Evolutionary conservation across 1,140 invertebrate species (phyloP).

Genomic region (Drosophila mojavensis): DNA sequence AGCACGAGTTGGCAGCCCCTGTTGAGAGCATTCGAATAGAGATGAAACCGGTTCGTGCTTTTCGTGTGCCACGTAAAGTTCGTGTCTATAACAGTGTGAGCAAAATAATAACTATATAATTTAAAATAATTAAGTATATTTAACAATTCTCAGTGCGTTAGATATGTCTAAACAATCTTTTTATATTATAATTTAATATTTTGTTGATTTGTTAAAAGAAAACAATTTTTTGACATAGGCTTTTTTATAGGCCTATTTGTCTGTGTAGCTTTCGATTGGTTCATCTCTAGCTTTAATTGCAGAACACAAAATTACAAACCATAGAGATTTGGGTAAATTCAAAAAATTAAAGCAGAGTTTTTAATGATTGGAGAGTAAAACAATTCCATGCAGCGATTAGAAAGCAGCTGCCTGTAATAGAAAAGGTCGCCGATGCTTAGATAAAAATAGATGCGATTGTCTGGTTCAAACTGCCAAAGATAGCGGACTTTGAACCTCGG

Average conservation of each 20-base stretch:
- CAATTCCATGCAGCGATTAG: not conserved
- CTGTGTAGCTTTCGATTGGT: not conserved
- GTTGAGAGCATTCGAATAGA: not conserved
- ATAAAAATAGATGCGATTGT: slow-evolving; percentile 8
- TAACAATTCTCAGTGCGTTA: not conserved
- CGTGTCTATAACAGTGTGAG: not conserved
- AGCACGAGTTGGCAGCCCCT: slow-evolving; percentile 6
- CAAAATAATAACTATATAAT: too few relatives aligned
- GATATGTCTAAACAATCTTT: too few relatives aligned
- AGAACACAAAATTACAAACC: slow-evolving; percentile 17
- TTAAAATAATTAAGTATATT: not conserved
- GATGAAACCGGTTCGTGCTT: slow-evolving; percentile 11
- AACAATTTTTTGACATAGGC: too few relatives aligned
- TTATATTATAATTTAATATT: too few relatives aligned
- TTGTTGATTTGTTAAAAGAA: too few relatives aligned
- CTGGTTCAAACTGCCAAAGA: not conserved
- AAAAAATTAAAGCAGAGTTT: not conserved
- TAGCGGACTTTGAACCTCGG: slow-evolving; percentile 38
- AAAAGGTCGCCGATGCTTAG: not conserved
- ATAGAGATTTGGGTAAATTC: not conserved
- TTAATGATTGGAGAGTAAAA: slow-evolving; percentile 14
- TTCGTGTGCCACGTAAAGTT: not conserved
- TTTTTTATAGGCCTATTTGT: too few relatives aligned
- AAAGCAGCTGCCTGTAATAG: not conserved
- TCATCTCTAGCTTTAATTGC: slow-evolving; percentile 24